Evolutionary conservation across 1,140 invertebrate species (phyloP), one percentile per base, ranked within the genome.

Genomic region (Stegodyphus mimosarum): DNA sequence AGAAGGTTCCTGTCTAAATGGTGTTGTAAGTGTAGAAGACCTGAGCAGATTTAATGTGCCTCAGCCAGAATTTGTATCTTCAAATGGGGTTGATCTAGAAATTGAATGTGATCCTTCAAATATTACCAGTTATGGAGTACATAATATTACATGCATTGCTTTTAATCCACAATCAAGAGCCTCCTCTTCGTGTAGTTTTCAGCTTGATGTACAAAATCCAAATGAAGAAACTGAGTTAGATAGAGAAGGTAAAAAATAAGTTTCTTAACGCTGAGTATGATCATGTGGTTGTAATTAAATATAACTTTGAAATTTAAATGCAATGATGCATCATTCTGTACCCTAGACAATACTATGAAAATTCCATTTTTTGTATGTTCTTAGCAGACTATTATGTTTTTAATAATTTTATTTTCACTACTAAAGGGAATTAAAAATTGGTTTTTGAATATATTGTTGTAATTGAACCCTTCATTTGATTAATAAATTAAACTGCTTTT

Each of bases 91-190:
- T 51, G 66, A n/a, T 13, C 48, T 83, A 52, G n/a, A 73, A 18
- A 33, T 51, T 0, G 18, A 50, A 15, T 83, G 80, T 33, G 7
- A 33, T 6, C 80, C 80, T 18, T 9, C 17, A 48, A 64, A 33
- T n/a, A 52, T 83, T 6, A 72, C 18, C 7, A 72, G 17, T 51
- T 83, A 74, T 74, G 53, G 4, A 9, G 49, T 11, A 15, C 11
- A 74, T 51, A 53, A 51, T 15, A 74, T 83, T 15, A 74, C 11
- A 17, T 83, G 80, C 55, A 67, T 7, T 52, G 80, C 80, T 6
- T 83, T 52, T 52, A 55, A 83, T 53, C 17, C 70, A 17, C 49
- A 83, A 55, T 33, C 74, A 0, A 74, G 71, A 83, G 13, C 63
- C 9, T 9, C 49, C 9, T 50, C 60, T 9, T 52, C 53, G 48